Evolutionary conservation across 2,797 vertebrate species (phyloP).

Genomic region (Linurgus olivaceus): DNA sequence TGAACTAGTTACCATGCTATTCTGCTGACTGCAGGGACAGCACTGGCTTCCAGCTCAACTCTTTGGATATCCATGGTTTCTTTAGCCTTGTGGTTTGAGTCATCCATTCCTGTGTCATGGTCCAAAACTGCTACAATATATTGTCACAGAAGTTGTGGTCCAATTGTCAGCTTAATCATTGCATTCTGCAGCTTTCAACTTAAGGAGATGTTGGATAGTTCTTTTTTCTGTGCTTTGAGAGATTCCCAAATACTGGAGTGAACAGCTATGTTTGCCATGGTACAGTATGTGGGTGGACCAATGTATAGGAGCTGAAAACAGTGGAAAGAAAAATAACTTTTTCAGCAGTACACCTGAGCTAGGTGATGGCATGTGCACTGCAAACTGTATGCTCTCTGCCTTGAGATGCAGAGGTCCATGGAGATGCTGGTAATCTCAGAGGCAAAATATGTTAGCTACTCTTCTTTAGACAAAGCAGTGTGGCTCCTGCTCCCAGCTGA

Average conservation of each 20-base stretch:
- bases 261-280: accelerated
- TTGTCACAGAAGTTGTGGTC: not conserved
- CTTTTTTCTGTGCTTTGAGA: not conserved
- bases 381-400: not conserved
- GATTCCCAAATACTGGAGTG: not conserved
- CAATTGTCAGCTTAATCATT: not conserved
- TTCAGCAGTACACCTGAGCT: not conserved
- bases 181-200: not conserved
- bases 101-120: accelerated
- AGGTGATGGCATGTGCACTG: not conserved
- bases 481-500: not conserved
- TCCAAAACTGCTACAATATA: not conserved
- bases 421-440: not conserved
- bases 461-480: not conserved
- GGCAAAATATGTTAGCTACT: not conserved
- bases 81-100: not conserved
- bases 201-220: not conserved
- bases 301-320: not conserved
- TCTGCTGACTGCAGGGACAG: not conserved
- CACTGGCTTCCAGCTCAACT: not conserved
- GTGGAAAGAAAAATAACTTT: too few relatives aligned
- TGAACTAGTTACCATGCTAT: not conserved
- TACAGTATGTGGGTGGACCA: not conserved
- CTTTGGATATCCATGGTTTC: not conserved
- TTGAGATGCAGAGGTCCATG: not conserved